Base-by-base conservation (phyloP, 2,888 invertebrate species). In the Drosophila picticornis region DNA sequence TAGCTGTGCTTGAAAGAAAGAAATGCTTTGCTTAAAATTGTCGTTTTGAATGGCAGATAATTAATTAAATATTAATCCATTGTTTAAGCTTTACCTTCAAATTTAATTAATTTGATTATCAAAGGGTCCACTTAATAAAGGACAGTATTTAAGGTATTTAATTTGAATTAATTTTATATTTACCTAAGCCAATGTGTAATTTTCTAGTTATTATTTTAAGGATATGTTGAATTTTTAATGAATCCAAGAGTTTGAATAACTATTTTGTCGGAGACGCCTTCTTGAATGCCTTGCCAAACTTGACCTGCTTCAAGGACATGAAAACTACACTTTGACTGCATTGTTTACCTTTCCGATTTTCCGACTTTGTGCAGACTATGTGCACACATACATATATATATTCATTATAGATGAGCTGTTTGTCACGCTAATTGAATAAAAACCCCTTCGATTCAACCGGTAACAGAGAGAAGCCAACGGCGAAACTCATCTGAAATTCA, bases 361-460 rank as follows among this genome's bases (percentile, higher is more conserved):
- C 29, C 6, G 13, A 31, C 29, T 43, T n/a, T 51, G 4, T 16
- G 0, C 19, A 36, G 2, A 36, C 36, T 5, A 16, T 16, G 1
- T 16, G n/a, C n/a, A 36, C 16, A 36, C 6, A 19, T 7, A 7
- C 19, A 19, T 16, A 57, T 48, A n/a, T 6, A 11, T n/a, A 55
- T 84, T 48, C 50, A 75, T 82, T 84, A 80, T 77, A 63, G 57
- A 82, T 82, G 70, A 74, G 72, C 9, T 53, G 43, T 70, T 86
- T 78, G 80, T 70, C 73, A 70, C 72, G 71, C 82, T 78, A 88
- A 86, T 85, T 82, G 72, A 78, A 88, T 88, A 86, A 85, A 69
- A 69, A 62, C 67, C 43, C 6, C 53, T 80, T 77, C 61, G 67
- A 75, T 68, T 60, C 34, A 32, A 62, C 34, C 31, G 57, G 34